Conservation (phyloP, 2,888 invertebrate genomes). For the Dusona sp. region DNA sequence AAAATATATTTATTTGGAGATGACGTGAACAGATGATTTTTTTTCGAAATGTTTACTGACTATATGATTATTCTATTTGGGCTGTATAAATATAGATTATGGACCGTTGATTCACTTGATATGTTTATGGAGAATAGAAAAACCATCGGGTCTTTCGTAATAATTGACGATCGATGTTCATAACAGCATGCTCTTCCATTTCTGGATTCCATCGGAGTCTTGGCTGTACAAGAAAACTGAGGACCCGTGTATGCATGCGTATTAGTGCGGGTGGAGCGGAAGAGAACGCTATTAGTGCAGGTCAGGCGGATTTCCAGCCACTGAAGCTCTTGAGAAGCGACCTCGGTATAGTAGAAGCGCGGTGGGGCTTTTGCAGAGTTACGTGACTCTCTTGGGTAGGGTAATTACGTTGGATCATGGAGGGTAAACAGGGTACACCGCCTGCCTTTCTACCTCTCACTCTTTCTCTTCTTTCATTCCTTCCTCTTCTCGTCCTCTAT, state of each 20-base stretch:
- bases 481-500: slow-evolving; percentile 52
- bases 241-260: slow-evolving; percentile 11
- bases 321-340: slow-evolving; percentile 58
- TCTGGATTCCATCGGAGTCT: background rate
- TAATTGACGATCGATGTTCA: background rate
- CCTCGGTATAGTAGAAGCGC: slow-evolving; percentile 48
- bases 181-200: background rate
- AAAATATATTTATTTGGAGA: background rate
- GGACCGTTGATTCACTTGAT: background rate
- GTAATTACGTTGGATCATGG: slow-evolving; percentile 73
- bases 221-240: background rate
- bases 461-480: slow-evolving; percentile 24
- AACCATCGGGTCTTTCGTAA: background rate
- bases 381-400: slow-evolving; percentile 73
- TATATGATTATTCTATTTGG: background rate
- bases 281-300: slow-evolving; percentile 63
- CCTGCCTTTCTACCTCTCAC: slow-evolving; percentile 18
- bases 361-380: slow-evolving; percentile 68
- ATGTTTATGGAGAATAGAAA: background rate
- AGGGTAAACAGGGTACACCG: slow-evolving; percentile 65
- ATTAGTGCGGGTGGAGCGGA: slow-evolving; percentile 31
- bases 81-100: background rate
- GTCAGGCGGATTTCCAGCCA: slow-evolving; percentile 63
- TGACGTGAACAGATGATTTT: background rate
- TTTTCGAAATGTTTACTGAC: background rate